A percentile compares a stretch with the other conserved stretches of the same genome.
Evolutionary conservation across 2,113 vertebrate genomes (phyloP).

Genomic region (Reinhardtius hippoglossoides): DNA sequence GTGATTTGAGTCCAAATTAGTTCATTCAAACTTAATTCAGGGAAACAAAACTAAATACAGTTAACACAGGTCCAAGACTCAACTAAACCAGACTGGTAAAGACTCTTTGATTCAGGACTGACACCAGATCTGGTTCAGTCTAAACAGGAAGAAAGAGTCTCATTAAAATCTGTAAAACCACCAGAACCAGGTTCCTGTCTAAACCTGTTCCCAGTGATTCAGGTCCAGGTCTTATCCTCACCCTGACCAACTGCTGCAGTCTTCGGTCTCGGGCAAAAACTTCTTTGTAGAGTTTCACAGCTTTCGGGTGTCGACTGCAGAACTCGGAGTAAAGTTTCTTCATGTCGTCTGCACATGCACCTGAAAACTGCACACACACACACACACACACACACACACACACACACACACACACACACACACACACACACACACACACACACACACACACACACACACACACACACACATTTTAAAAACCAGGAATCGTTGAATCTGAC

Average conservation of each 20-base stretch:
- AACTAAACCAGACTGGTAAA: too few species aligned
- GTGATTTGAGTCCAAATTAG: too few species aligned
- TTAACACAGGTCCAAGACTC: too few species aligned
- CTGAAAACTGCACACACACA: constrained; percentile 87
- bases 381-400: neutral
- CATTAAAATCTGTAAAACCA: too few species aligned
- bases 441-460: constrained; percentile 13
- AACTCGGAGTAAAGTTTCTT: constrained; percentile 92
- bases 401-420: constrained; percentile 7
- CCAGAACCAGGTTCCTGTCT: too few species aligned
- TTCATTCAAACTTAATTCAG: too few species aligned
- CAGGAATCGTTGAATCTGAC: too few species aligned
- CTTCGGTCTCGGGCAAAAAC: constrained; percentile 88
- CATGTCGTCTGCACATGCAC: constrained; percentile 88
- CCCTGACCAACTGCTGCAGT: constrained; percentile 95
- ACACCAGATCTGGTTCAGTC: neutral
- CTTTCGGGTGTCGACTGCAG: constrained; percentile 93
- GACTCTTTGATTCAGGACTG: neutral
- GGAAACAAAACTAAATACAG: too few species aligned
- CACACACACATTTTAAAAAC: neutral
- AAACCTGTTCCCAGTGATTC: too few species aligned
- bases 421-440: neutral
- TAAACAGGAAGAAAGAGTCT: neutral
- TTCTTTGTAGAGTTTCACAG: constrained; percentile 95
- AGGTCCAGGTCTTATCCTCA: constrained; percentile 69